Evolutionary conservation across 2,113 vertebrate genomes (phyloP).

Genomic region (Paraplagusia blochii): DNA sequence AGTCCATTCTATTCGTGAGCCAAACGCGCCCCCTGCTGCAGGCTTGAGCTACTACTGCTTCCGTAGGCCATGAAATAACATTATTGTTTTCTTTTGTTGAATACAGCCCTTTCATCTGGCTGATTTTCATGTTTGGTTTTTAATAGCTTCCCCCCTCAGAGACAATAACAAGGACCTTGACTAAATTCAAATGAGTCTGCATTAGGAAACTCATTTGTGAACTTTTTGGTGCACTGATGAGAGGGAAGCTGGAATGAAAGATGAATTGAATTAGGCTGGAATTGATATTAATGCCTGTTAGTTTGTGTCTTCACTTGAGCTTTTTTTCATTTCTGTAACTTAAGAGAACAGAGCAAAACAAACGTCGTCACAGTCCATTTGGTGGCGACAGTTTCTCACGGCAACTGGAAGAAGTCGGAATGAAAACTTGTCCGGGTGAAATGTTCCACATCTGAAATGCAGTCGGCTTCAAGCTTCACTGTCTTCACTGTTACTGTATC

Average conservation of each 20-base stretch:
- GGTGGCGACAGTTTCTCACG: slow-evolving; percentile 22
- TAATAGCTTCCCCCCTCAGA: slow-evolving; percentile 36
- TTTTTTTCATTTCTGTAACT: slow-evolving; percentile 45
- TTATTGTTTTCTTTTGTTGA: slow-evolving; percentile 26
- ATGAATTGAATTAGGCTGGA: slow-evolving; percentile 34
- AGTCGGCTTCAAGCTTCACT: slow-evolving; percentile 2
- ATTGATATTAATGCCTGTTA: slow-evolving; percentile 52
- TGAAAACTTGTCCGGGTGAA: slow-evolving; percentile 21
- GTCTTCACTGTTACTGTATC: slow-evolving; percentile 20
- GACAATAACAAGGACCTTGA: slow-evolving; percentile 45
- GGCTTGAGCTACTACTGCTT: slow-evolving; percentile 11
- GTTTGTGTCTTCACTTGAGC: slow-evolving; percentile 45
- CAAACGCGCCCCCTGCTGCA: slow-evolving; percentile 71
- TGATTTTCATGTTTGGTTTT: slow-evolving; percentile 45
- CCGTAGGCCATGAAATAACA: slow-evolving; percentile 23
- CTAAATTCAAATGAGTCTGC: slow-evolving; percentile 47
- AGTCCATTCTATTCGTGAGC: slow-evolving; percentile 63
- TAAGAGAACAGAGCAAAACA: slow-evolving; percentile 24
- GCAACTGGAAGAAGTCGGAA: slow-evolving; percentile 21
- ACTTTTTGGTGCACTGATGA: slow-evolving; percentile 39
- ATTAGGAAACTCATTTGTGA: slow-evolving; percentile 40
- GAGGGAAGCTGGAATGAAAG: slow-evolving; percentile 16
- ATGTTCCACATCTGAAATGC: neutral
- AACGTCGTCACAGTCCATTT: slow-evolving; percentile 41
- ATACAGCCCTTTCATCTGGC: slow-evolving; percentile 28